Evolutionary conservation across 2,113 vertebrate genomes (phyloP), one percentile per base, ranked within the genome.

Genomic region (Nicator chloris): DNA sequence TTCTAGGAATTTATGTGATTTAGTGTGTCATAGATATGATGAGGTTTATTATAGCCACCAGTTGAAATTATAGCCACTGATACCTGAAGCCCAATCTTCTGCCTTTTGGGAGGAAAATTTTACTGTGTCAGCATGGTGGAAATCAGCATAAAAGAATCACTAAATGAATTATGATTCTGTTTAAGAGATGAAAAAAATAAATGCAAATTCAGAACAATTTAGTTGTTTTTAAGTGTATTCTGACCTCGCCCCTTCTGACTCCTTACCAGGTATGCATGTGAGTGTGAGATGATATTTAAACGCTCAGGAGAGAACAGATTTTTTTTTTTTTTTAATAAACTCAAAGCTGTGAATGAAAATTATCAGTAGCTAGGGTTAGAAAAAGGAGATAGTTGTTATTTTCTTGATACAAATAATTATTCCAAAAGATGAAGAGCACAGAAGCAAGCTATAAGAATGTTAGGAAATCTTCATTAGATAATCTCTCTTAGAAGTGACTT

Each of bases 1-100:
- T 92, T 90, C 42, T 89, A 44, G 85, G 33, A 65, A 89, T 85
- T 68, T 90, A 49, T 87, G 56, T 92, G 22, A 86, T 94, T 90
- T 79, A 80, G 30, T 72, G 31, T 91, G 59, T 10, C 66, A 60
- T 56, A 89, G 39, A 80, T 15, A 50, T 59, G 16, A 16, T 85
- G 64, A 18, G 33, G 86, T 93, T 91, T 82, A 54, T 83, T 95
- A 51, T 17, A 81, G 68, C 53, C 42, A 56, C 33, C 78, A 50
- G 15, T 53, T 81, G 73, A 90, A 81, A 64, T 84, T 66, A 72
- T 91, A 51, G 76, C n/a, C 11, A 54, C 24, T 27, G 68, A 54
- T 65, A 85, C 28, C 40, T 63, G 56, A 95, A 94, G 44, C n/a
- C 33, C 1, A 75, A 1, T 57, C 26, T 57, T 95, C 33, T 64